These are phyloP conservation scores for Ailurus styani DNA, from an alignment of 2,113 vertebrate genomes.

Conservation along the genomic window DNA sequence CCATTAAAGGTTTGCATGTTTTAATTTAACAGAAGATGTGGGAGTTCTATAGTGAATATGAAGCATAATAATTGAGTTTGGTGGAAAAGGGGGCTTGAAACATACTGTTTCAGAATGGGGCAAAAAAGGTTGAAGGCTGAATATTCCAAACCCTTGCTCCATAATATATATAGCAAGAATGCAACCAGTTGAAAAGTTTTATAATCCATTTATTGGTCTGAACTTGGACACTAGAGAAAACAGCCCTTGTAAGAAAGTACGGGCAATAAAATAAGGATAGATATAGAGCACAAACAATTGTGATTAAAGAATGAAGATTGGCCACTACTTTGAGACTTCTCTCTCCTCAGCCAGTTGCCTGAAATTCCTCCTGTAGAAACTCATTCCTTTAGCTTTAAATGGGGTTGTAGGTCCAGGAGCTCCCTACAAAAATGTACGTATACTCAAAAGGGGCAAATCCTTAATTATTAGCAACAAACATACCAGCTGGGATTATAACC, in stretches of 20 bases:
- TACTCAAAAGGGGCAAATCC: background rate
- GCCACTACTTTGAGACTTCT: background rate
- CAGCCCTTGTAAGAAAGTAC: background rate
- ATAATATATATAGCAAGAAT: conserved; percentile 28
- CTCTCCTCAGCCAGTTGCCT: background rate
- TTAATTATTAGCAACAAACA: background rate
- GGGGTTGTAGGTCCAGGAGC: background rate
- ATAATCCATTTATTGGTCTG: background rate
- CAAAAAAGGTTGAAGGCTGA: background rate
- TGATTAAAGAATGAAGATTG: background rate
- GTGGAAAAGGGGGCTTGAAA: conserved; percentile 1
- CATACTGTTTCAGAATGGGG: background rate
- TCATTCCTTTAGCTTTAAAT: background rate
- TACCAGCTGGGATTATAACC: background rate
- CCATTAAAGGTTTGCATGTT: conserved; percentile 1
- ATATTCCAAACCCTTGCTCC: background rate
- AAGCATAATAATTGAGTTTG: background rate
- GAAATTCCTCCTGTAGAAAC: background rate
- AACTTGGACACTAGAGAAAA: conserved; percentile 47
- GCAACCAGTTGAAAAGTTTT: conserved; percentile 19
- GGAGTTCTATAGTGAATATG: background rate
- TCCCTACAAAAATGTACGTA: background rate
- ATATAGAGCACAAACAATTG: background rate
- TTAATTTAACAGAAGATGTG: conserved; percentile 33
- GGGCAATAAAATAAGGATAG: background rate